Evolutionary conservation across 2,113 vertebrate species (phyloP).

Genomic region (Phalacrocorax pelagicus): DNA sequence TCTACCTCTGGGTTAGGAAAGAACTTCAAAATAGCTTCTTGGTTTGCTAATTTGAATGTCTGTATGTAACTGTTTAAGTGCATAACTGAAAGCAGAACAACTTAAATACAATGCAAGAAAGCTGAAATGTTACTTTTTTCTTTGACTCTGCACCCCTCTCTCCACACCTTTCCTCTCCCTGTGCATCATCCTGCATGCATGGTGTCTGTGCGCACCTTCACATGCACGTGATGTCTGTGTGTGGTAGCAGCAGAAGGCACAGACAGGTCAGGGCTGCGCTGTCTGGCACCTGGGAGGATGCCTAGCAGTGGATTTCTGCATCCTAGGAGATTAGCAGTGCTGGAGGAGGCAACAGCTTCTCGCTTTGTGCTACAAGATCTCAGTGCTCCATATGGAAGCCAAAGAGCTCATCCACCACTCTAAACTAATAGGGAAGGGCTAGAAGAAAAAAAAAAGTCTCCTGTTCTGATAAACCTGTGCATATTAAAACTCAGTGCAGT

Average conservation of each 20-base stretch:
- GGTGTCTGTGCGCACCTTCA: neutral
- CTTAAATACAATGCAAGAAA: neutral
- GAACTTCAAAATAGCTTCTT: constrained; percentile 3
- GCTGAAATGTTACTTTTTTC: neutral
- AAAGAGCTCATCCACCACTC: neutral
- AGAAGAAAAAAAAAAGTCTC: neutral
- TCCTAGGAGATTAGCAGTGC: neutral
- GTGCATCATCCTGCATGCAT: accelerated
- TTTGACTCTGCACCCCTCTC: neutral
- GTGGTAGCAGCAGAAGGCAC: neutral
- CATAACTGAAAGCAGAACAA: neutral
- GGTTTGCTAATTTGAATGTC: neutral
- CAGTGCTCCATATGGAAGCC: neutral
- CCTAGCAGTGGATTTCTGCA: neutral
- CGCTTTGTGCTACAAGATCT: neutral
- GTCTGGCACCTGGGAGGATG: neutral
- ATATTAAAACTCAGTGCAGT: neutral
- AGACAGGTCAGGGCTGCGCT: neutral
- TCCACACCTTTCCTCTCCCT: neutral
- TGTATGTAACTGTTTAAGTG: neutral
- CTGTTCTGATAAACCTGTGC: neutral
- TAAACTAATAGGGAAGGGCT: neutral
- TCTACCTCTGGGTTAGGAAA: constrained; percentile 27
- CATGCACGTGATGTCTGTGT: accelerated
- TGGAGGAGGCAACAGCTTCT: neutral